A percentile compares a stretch with the other conserved stretches of the same genome.
These are phyloP conservation scores for Graptemys geographica DNA, from an alignment of 2,797 vertebrate species.

Conservation along the genomic window DNA sequence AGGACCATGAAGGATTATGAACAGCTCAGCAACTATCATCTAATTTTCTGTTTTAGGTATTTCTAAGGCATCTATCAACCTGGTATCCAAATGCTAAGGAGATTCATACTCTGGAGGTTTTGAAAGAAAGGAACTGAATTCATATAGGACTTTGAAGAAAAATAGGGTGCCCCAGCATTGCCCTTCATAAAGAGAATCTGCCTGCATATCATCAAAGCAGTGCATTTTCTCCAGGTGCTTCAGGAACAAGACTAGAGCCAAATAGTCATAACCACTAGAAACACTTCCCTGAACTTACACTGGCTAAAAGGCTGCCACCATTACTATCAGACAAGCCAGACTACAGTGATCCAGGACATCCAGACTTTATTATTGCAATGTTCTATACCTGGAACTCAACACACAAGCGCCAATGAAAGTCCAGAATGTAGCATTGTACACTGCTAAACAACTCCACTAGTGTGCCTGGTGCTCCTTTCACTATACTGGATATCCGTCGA, in stretches of 20 bases:
- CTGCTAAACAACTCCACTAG: background rate
- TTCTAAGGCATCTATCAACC: background rate
- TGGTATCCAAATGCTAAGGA: background rate
- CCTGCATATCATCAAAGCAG: background rate
- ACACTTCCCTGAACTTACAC: background rate
- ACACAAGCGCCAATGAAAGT: constrained; percentile 2
- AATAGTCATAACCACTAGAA: fast-evolving
- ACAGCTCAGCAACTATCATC: background rate
- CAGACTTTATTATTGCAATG: background rate
- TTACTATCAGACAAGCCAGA: background rate
- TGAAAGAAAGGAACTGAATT: background rate
- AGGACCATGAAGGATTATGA: background rate
- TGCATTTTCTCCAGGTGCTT: background rate
- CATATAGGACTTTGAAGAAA: background rate
- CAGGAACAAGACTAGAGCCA: background rate
- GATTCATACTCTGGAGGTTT: background rate
- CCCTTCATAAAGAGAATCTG: background rate
- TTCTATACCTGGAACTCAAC: constrained; percentile 37
- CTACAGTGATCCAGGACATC: background rate
- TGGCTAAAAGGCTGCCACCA: background rate
- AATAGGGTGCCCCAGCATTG: background rate
- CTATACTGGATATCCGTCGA: background rate
- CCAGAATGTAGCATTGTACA: constrained; percentile 7
- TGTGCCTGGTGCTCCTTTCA: background rate
- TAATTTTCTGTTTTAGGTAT: background rate